Base-by-base conservation (phyloP, 2,113 vertebrate genomes). In the Channa argus region DNA sequence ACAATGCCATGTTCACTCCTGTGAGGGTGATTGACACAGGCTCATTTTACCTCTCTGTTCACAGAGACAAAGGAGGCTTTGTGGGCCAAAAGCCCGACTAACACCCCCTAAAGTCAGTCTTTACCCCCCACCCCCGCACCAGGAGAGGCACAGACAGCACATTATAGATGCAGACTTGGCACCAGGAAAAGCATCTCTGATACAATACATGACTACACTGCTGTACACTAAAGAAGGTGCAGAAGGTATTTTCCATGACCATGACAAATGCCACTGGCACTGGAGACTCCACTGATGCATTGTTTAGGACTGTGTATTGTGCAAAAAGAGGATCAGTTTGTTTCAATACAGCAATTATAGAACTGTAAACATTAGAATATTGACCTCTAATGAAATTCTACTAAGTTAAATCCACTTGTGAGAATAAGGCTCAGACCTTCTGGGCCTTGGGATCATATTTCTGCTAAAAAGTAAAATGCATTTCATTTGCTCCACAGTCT, bases 21-120 rank as follows among this genome's bases (percentile, higher is more conserved):
- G 55, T 56, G 52, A 58, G 72, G 50, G 33, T 59, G 63, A 70
- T 54, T 81, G 74, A 3, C 58, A n/a, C 24, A 49, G 77, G 69
- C 54, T 85, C 69, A 1, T 63, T 73, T 85, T 85, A 74, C 83
- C 24, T 80, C 69, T 77, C 58, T 80, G 44, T 69, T 77, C 54
- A 45, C 33, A 12, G 47, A 55, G 4, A 76, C 58, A 79, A 76
- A 76, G 68, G 12, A 65, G 52, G 39, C 69, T 60, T 74, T 85
- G 77, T 85, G 37, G 39, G 34, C 58, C 45, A 58, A 63, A 71
- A 46, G 5, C 33, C 38, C 49, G 51, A 45, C 60, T 8, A n/a
- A 53, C 14, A 43, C 38, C 45, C 52, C 10, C 34, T n/a, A 61
- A 61, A 44, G 45, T 46, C 8, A 59, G 52, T 38, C 69, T 50